Evolutionary conservation across 2,888 invertebrate genomes (phyloP).

Genomic region (Vesta saturnalis): DNA sequence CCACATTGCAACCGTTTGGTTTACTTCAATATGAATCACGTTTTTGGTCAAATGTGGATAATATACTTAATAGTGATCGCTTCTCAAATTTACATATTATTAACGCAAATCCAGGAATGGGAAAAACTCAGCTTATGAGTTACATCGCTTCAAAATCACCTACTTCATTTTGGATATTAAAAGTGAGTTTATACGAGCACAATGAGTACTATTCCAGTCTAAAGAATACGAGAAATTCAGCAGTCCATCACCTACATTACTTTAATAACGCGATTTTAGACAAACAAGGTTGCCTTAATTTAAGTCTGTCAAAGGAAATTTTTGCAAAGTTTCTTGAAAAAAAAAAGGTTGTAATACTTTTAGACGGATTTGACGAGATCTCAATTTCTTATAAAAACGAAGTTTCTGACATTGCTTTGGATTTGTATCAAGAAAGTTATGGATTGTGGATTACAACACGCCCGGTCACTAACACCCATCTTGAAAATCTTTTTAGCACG

Average conservation of each 20-base stretch:
- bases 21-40: not conserved
- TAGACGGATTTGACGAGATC: not conserved
- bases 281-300: not conserved
- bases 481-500: not conserved
- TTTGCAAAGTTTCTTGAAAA: not conserved
- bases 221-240: not conserved
- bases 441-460: not conserved
- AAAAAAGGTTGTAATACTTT: not conserved
- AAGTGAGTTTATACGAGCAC: not conserved
- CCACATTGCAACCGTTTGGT: too few species aligned
- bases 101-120: slow-evolving; percentile 18
- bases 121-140: slow-evolving; percentile 13
- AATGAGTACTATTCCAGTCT: not conserved
- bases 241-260: not conserved
- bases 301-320: not conserved
- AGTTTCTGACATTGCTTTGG: not conserved
- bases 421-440: not conserved
- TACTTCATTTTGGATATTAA: slow-evolving; percentile 5
- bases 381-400: not conserved
- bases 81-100: not conserved
- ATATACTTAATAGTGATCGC: too few species aligned
- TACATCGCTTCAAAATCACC: not conserved
- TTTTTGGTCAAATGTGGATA: not conserved
- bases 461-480: not conserved
- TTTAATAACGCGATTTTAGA: not conserved